Percentiles rank a stretch among this genome's conserved stretches.
These are phyloP conservation scores for Notechis scutatus DNA, from an alignment of 2,113 vertebrate genomes.

Conservation along the genomic window DNA sequence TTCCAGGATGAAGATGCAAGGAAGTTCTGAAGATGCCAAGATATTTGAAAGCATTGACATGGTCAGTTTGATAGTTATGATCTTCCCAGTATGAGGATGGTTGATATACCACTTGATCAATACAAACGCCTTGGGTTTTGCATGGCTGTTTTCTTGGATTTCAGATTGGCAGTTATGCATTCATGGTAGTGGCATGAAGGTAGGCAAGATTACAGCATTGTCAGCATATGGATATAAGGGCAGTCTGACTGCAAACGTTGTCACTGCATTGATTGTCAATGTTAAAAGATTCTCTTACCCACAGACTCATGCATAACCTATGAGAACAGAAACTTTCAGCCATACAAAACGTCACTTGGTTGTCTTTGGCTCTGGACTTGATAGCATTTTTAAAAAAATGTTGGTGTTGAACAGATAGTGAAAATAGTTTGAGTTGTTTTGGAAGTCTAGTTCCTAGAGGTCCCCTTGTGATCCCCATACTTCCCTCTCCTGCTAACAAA, in stretches of 20 bases:
- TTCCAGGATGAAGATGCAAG: not conserved
- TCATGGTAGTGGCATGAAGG: not conserved
- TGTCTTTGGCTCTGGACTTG: not conserved
- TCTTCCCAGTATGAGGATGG: not conserved
- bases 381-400: not conserved
- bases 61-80: not conserved
- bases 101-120: not conserved
- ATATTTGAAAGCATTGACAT: not conserved
- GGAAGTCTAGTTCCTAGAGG: not conserved
- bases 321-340: not conserved
- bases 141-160: not conserved
- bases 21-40: not conserved
- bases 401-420: not conserved
- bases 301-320: not conserved
- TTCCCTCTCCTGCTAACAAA: not conserved
- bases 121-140: not conserved
- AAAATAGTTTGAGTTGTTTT: not conserved
- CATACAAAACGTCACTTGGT: not conserved
- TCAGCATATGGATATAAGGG: not conserved
- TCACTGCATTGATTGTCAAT: not conserved
- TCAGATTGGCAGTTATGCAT: not conserved
- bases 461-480: not conserved
- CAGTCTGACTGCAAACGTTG: not conserved
- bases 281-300: not conserved
- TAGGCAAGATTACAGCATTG: not conserved